phyloP scores from a whole-genome alignment of 1,140 invertebrate species.

The Cryptotermes secundus region DNA sequence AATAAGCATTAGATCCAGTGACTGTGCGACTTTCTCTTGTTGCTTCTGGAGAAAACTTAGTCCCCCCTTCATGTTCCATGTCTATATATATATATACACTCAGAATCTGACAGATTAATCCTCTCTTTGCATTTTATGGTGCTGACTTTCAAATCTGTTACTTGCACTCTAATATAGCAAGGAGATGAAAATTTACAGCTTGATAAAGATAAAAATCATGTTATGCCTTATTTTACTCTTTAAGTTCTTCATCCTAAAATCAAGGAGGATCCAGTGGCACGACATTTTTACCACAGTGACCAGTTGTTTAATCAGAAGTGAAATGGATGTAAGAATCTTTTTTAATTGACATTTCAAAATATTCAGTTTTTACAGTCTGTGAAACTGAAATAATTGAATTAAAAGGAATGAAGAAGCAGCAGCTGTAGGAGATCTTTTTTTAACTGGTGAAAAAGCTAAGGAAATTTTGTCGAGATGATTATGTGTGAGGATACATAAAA shows the following conservation, averaged over 20 bases:
- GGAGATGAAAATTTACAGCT: neutral
- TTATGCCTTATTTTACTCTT: neutral
- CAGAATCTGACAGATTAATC: neutral
- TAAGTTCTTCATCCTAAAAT: neutral
- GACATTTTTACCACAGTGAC: neutral
- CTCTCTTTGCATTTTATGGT: neutral
- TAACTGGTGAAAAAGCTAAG: too few species aligned
- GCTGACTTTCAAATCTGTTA: neutral
- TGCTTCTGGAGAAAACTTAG: conserved; percentile 2
- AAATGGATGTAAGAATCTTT: too few species aligned
- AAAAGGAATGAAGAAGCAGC: neutral
- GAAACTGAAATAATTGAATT: neutral
- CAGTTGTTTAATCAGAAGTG: neutral
- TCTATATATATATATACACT: neutral
- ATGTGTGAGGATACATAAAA: too few species aligned
- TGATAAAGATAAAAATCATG: neutral
- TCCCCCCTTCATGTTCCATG: neutral
- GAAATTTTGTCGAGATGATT: too few species aligned
- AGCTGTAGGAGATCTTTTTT: neutral
- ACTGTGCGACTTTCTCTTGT: neutral
- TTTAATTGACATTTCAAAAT: neutral
- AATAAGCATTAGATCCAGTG: neutral
- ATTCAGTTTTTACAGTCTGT: neutral
- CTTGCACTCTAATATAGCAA: neutral
- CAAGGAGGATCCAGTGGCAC: neutral